A percentile compares a stretch with the other conserved stretches of the same genome.
Evolutionary conservation across 2,888 invertebrate genomes (phyloP).

Genomic region (Selenia dentaria): DNA sequence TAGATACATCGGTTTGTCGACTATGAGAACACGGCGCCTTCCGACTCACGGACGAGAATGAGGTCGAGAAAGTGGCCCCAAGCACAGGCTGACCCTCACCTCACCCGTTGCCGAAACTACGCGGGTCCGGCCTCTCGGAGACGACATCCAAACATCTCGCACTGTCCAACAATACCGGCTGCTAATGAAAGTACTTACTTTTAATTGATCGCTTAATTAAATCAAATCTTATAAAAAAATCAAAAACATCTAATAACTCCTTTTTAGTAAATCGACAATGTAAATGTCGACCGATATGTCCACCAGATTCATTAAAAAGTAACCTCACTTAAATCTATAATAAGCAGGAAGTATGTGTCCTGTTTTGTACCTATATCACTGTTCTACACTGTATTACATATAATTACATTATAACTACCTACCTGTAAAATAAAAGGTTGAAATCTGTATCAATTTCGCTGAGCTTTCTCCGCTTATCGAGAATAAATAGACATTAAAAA

Average conservation of each 20-base stretch:
- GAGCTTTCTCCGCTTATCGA: constrained; percentile 54
- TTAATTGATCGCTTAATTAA: constrained; percentile 45
- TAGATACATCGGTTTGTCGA: constrained; percentile 80
- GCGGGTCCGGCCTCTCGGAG: neutral
- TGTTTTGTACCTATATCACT: too few relatives aligned
- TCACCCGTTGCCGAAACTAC: constrained; percentile 12
- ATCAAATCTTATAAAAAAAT: too few relatives aligned
- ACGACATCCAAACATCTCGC: neutral
- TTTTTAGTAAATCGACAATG: constrained; percentile 40
- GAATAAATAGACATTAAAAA: constrained; percentile 43
- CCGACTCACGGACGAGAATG: constrained; percentile 70
- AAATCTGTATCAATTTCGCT: constrained; percentile 47
- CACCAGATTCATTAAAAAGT: constrained; percentile 38
- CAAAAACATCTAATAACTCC: constrained; percentile 46
- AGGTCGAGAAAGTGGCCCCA: constrained; percentile 74
- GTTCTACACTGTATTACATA: too few relatives aligned
- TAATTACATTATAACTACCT: too few relatives aligned
- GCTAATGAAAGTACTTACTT: constrained; percentile 20
- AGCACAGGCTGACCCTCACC: constrained; percentile 38
- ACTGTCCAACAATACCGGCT: neutral
- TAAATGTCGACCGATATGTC: constrained; percentile 39
- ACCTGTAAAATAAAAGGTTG: too few relatives aligned
- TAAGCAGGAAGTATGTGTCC: too few relatives aligned
- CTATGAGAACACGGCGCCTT: constrained; percentile 76
- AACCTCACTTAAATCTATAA: constrained; percentile 40